Base-by-base conservation (phyloP, 2,113 vertebrate species). In the Halcyon senegalensis region DNA sequence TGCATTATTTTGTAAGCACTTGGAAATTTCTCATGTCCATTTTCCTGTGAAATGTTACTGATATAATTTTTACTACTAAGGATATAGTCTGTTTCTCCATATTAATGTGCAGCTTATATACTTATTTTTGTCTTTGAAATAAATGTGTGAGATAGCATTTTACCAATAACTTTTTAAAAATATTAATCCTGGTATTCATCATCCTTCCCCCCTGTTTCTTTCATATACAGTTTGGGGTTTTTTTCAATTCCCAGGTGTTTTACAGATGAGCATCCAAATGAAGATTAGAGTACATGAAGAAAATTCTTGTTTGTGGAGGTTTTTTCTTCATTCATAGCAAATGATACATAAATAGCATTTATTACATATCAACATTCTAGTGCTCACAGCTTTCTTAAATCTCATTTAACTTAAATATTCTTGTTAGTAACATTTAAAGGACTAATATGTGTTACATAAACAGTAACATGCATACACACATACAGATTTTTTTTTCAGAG, bases 401-500 rank as follows among this genome's bases (percentile, higher is more conserved):
- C 28, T 64, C 9, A 68, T 88, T 67, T 84, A 73, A 72, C 1
- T 48, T 60, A 39, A 77, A 53, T 83, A 9, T 17, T 74, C 30
- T 46, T 82, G 9, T 82, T 72, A 85, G 21, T 73, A 87, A 62
- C 28, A 83, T 46, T 62, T 75, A 72, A 80, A 73, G 16, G 16
- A n/a, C 10, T 90, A 9, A 8, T 74, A n/a, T n/a, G 23, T 72
- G 16, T 53, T 64, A 33, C 13, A 39, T 55, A 19, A 87, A 60
- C 25, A 73, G 15, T 35, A 59, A 55, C 16, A 59, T 59, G 9
- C 7, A 44, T 27, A 44, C 6, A 23, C 3, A 35, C 7, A 55
- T 4, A 23, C 15, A 18, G 3, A 0, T 35, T 0, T 1, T 58
- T 77, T 93, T 70, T 82, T 50, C 39, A 53, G n/a, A 77, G 10